Evolutionary conservation across 1,140 invertebrate species (phyloP).

Genomic region (Drosophila nasuta): DNA sequence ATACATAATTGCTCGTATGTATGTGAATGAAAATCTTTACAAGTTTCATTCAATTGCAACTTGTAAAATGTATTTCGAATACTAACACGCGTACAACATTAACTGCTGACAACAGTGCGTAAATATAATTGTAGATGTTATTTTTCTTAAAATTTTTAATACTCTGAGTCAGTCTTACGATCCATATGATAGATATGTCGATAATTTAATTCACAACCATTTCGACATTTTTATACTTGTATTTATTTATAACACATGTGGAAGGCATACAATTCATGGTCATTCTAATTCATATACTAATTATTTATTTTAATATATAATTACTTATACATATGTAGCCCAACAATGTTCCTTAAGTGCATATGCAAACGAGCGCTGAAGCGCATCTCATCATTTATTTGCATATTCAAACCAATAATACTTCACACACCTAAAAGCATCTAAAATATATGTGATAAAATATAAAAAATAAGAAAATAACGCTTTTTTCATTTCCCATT

Average conservation of each 20-base stretch:
- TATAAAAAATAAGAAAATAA: constrained; percentile 55
- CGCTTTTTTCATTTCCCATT: constrained; percentile 42
- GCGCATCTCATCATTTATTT: constrained; percentile 46
- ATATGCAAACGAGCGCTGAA: constrained; percentile 7
- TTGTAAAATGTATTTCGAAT: constrained; percentile 21
- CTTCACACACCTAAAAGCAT: constrained; percentile 37
- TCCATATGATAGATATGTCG: constrained; percentile 30
- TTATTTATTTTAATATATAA: constrained; percentile 47
- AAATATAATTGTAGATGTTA: constrained; percentile 39
- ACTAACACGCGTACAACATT: constrained; percentile 41
- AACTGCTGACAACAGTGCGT: constrained; percentile 43
- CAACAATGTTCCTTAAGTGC: constrained; percentile 74
- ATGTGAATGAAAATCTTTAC: constrained; percentile 11
- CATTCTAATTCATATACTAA: constrained; percentile 26
- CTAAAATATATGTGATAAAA: constrained; percentile 71
- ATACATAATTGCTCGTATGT: background rate
- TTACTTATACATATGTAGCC: constrained; percentile 30
- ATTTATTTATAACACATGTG: constrained; percentile 27
- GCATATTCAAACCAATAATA: constrained; percentile 49
- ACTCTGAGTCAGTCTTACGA: constrained; percentile 41
- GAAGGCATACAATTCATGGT: constrained; percentile 29
- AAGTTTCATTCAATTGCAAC: background rate
- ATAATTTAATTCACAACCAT: constrained; percentile 39
- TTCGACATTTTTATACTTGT: constrained; percentile 13
- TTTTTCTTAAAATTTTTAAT: constrained; percentile 56